Conservation (phyloP, 2,888 invertebrate genomes). For the Cheilosia impressa region DNA sequence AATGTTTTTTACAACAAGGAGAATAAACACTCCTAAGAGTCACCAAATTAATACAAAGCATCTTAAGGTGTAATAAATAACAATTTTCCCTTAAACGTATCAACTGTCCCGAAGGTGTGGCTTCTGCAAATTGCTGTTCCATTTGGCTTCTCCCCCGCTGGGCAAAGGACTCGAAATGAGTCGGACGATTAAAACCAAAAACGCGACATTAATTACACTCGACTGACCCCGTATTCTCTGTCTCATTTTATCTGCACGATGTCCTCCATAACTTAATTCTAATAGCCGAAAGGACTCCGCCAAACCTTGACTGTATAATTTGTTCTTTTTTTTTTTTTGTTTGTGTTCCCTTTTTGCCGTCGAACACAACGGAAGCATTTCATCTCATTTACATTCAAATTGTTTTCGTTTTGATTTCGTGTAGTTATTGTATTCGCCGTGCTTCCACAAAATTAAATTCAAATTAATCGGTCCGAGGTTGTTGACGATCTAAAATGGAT, state of each 20-base stretch:
- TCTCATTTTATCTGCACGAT: conserved; percentile 23
- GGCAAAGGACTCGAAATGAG: conserved; percentile 3
- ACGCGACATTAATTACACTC: conserved; percentile 57
- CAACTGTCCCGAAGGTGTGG: conserved; percentile 26
- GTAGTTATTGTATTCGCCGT: conserved; percentile 49
- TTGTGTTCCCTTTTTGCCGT: conserved; percentile 1
- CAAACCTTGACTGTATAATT: conserved; percentile 40
- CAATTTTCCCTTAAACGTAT: conserved; percentile 8
- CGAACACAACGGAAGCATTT: conserved; percentile 12
- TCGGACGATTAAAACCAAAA: conserved; percentile 42
- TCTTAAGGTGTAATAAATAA: conserved; percentile 41
- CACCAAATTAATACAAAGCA: conserved; percentile 28
- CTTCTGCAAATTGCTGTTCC: conserved; percentile 46
- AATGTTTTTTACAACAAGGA: neutral
- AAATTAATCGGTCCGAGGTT: conserved; percentile 65
- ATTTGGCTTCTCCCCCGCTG: conserved; percentile 4
- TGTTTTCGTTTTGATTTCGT: conserved; percentile 66
- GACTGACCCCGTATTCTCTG: conserved; percentile 39
- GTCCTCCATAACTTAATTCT: conserved; percentile 56
- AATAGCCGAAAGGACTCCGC: conserved; percentile 38
- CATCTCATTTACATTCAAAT: conserved; percentile 72
- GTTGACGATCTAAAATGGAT: conserved; percentile 35
- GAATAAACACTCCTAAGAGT: neutral
- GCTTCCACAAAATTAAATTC: conserved; percentile 71
- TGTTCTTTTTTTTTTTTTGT: neutral